Evolutionary conservation across 2,797 vertebrate species (phyloP).

Genomic region (Acanthis flammea): DNA sequence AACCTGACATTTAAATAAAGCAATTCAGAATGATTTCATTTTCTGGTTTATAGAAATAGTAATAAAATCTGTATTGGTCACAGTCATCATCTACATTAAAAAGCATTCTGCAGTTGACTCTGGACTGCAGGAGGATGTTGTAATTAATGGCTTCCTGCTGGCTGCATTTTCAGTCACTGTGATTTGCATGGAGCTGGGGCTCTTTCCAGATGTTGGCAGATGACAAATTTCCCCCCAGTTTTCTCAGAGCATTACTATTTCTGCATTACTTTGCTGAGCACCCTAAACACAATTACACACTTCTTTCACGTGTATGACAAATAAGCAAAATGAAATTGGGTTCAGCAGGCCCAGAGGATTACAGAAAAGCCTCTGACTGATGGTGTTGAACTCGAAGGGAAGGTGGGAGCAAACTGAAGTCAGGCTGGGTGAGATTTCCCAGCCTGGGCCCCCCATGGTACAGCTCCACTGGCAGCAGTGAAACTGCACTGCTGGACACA

Average conservation of each 20-base stretch:
- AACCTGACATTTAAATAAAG: conserved; percentile 23
- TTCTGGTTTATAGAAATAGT: neutral
- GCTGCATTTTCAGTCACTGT: neutral
- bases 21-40: neutral
- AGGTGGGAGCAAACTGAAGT: neutral
- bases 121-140: neutral
- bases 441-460: neutral
- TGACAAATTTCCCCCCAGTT: neutral
- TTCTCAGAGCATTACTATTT: neutral
- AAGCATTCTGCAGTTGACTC: neutral
- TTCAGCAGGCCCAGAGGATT: neutral
- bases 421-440: neutral
- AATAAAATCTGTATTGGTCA: neutral
- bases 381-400: neutral
- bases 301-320: neutral
- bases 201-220: neutral
- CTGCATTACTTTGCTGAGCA: neutral
- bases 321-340: neutral
- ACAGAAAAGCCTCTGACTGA: neutral
- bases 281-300: neutral
- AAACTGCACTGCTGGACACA: neutral
- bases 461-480: neutral
- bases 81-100: neutral
- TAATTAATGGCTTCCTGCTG: neutral
- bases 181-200: neutral